Percentiles rank a stretch among this genome's conserved stretches.
These are phyloP conservation scores for Phoxinus phoxinus DNA, from an alignment of 2,113 vertebrate genomes.

Conservation along the genomic window DNA sequence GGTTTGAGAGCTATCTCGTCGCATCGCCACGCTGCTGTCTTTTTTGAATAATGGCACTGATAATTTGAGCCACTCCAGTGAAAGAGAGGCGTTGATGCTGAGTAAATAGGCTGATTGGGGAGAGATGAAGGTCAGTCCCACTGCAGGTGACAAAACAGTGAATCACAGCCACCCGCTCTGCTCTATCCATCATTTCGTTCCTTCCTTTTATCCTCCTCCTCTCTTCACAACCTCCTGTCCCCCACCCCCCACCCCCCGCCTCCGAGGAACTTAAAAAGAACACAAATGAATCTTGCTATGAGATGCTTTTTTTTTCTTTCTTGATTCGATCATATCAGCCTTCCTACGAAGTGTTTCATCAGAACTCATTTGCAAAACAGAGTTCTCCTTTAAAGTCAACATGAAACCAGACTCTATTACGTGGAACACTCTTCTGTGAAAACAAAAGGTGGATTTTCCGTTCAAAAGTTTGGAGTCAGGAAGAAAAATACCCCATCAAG, in stretches of 20 bases:
- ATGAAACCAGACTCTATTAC: neutral
- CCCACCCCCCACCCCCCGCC: neutral
- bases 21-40: slow-evolving; percentile 50
- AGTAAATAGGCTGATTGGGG: slow-evolving; percentile 63
- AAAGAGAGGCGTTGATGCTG: slow-evolving; percentile 57
- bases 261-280: slow-evolving; percentile 44
- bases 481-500: too few species aligned
- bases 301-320: slow-evolving; percentile 49
- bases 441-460: neutral
- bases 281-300: slow-evolving; percentile 37
- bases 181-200: slow-evolving; percentile 52
- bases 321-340: slow-evolving; percentile 40
- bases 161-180: slow-evolving; percentile 47
- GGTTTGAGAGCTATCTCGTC: slow-evolving; percentile 55
- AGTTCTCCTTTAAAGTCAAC: neutral
- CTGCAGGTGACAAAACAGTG: slow-evolving; percentile 62
- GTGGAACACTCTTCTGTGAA: neutral
- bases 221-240: neutral
- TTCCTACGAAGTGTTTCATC: slow-evolving; percentile 35
- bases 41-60: slow-evolving; percentile 57
- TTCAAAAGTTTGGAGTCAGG: neutral
- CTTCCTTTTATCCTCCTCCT: slow-evolving; percentile 48
- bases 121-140: slow-evolving; percentile 61
- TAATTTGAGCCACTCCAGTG: slow-evolving; percentile 60
- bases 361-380: slow-evolving; percentile 43